Evolutionary conservation across 2,113 vertebrate species (phyloP).

Genomic region (Urocitellus parryii): DNA sequence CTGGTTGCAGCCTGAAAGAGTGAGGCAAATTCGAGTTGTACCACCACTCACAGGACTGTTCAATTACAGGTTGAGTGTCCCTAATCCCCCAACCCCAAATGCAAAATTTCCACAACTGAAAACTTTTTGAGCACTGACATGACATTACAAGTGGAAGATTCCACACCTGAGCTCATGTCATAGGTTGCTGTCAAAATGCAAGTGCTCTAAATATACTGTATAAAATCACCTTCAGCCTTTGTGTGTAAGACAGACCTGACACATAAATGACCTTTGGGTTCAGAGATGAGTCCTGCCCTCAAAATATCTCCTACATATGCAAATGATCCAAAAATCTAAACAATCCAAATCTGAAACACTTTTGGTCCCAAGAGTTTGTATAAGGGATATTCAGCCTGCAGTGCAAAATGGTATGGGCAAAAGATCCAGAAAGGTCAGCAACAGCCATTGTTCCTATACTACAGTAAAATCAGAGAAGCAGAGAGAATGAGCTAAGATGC

Average conservation of each 20-base stretch:
- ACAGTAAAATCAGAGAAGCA: background rate
- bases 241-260: background rate
- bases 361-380: background rate
- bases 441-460: background rate
- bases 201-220: background rate
- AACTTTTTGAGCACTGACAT: background rate
- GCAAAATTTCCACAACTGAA: background rate
- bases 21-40: background rate
- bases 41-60: background rate
- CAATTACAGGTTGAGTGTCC: background rate
- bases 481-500: background rate
- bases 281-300: background rate
- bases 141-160: background rate
- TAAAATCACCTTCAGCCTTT: background rate
- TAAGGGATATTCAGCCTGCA: background rate
- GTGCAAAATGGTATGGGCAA: background rate
- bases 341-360: background rate
- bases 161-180: background rate
- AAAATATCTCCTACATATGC: background rate
- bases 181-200: background rate
- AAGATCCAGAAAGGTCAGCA: background rate
- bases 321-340: background rate
- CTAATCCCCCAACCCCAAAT: background rate
- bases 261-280: background rate
- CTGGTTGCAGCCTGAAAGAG: background rate